Evolutionary conservation across 2,797 vertebrate genomes (phyloP).

Genomic region (Etheostoma nigrum): DNA sequence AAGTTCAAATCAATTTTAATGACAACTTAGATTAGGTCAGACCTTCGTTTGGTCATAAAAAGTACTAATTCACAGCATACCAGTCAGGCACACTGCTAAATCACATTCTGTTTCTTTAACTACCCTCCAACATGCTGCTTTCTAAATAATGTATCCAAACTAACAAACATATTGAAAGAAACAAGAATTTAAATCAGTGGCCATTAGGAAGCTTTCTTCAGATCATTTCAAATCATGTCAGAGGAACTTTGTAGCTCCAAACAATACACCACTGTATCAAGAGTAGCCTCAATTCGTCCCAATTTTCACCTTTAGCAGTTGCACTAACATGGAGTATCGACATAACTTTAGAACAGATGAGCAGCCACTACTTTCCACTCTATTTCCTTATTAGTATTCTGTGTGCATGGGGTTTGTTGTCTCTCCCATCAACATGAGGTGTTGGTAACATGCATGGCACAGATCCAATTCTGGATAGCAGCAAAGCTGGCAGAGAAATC

Average conservation of each 20-base stretch:
- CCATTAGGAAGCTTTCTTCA: neutral
- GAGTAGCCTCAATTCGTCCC: slow-evolving; percentile 23
- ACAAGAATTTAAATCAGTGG: neutral
- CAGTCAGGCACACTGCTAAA: neutral
- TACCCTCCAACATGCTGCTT: neutral
- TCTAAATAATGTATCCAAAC: neutral
- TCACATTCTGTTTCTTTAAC: slow-evolving; percentile 11
- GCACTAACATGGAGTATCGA: slow-evolving; percentile 33
- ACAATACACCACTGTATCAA: slow-evolving; percentile 24
- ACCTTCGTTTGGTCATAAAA: slow-evolving; percentile 27
- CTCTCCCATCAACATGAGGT: slow-evolving; percentile 61
- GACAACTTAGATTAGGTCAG: slow-evolving; percentile 20
- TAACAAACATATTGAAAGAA: neutral
- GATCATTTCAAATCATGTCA: neutral
- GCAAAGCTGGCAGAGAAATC: slow-evolving; percentile 70
- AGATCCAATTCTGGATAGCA: slow-evolving; percentile 65
- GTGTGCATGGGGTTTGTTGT: slow-evolving; percentile 50
- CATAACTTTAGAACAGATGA: slow-evolving; percentile 44
- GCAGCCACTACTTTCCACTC: slow-evolving; percentile 40
- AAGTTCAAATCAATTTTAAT: slow-evolving; percentile 53
- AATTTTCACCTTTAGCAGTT: slow-evolving; percentile 39
- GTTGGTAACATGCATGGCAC: slow-evolving; percentile 74
- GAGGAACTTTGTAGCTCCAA: slow-evolving; percentile 1
- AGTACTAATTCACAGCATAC: slow-evolving; percentile 18
- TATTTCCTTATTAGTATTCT: slow-evolving; percentile 62